Base-by-base conservation (phyloP, 2,888 invertebrate species). In the Crematogaster levior region DNA sequence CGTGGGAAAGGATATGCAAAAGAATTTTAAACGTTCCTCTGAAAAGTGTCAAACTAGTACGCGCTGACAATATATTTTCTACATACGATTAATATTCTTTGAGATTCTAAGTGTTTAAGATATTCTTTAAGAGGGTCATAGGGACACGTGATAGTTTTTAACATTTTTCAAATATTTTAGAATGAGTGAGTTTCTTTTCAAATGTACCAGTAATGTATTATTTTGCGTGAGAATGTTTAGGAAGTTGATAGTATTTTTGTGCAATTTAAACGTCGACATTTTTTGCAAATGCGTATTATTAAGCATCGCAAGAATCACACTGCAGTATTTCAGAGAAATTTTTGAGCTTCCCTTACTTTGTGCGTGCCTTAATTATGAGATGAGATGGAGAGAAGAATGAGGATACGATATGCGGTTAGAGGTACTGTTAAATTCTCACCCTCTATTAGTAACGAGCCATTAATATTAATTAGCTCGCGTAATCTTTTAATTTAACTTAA, bases 361-460 rank as follows among this genome's bases (percentile, higher is more conserved):
- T 43, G 7, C 10, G 70, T 43, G 12, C 18, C 43, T 68, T 79
- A 79, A 79, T 79, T 79, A 46, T 34, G 43, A 79, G 56, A 56
- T 68, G 7, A 77, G 75, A 77, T 66, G 40, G 21, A 43, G 43
- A 68, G 43, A 79, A 79, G 77, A 83, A 72, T 72, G 70, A 66
- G 56, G 56, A 81, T 56, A 43, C 56, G 77, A 61, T 27, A 61
- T 74, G 40, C 61, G 82, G 61, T 43, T 58, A 80, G 24, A 46
- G 7, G 48, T 85, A 81, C 83, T 74, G 85, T 88, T 88, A 88
- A 81, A 74, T 88, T 82, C 88, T 81, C 84, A 85, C 73, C 82
- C 81, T 84, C 70, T 61, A 46, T 74, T 46, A 37, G 37, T 58
- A 75, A 40, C 53, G 61, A 37, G 43, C 10, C 53, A 80, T 82